Evolutionary conservation across 92 coral and sea anemone genomes (phyloP).

Genomic region (Montipora capitata): DNA sequence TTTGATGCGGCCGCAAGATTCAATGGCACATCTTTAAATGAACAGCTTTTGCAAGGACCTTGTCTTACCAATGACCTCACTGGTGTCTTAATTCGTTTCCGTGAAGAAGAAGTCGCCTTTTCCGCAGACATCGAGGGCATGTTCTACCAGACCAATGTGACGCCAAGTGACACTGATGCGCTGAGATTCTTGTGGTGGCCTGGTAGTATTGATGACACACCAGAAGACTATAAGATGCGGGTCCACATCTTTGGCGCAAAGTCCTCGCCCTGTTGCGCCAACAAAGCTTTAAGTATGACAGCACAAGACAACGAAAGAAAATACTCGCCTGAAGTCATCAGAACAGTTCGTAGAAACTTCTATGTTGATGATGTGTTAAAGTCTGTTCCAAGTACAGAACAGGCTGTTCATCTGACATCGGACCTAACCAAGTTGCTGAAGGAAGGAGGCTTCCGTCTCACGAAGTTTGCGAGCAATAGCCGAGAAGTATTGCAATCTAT

Average conservation of each 20-base stretch:
- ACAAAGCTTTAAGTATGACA: conserved; percentile 62
- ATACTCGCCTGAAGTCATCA: conserved; percentile 60
- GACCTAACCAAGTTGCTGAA: conserved; percentile 46
- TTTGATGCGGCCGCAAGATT: conserved; percentile 80
- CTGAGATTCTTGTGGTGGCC: conserved; percentile 80
- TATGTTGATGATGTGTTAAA: conserved; percentile 78
- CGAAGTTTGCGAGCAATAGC: conserved; percentile 74
- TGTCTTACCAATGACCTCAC: conserved; percentile 68
- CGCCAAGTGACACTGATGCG: conserved; percentile 65
- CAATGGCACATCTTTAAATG: conserved; percentile 62
- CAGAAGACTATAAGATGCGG: conserved; percentile 69
- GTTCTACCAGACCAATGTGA: conserved; percentile 72
- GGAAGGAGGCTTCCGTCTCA: conserved; percentile 81
- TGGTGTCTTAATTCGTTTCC: conserved; percentile 79
- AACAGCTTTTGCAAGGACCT: conserved; percentile 80
- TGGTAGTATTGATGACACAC: conserved; percentile 20
- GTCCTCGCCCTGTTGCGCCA: conserved; percentile 80
- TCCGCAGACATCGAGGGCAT: conserved; percentile 78
- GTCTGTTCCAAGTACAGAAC: conserved; percentile 36
- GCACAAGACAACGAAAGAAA: conserved; percentile 71
- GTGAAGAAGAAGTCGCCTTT: conserved; percentile 65
- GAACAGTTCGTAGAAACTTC: conserved; percentile 67
- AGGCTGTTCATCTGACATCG: conserved; percentile 41
- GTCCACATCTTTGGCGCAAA: conserved; percentile 79
- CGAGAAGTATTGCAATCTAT: conserved; percentile 61